Percentiles rank a stretch among this genome's conserved stretches.
Conservation (phyloP, 2,888 invertebrate genomes). For the Tenthredo distinguenda region DNA sequence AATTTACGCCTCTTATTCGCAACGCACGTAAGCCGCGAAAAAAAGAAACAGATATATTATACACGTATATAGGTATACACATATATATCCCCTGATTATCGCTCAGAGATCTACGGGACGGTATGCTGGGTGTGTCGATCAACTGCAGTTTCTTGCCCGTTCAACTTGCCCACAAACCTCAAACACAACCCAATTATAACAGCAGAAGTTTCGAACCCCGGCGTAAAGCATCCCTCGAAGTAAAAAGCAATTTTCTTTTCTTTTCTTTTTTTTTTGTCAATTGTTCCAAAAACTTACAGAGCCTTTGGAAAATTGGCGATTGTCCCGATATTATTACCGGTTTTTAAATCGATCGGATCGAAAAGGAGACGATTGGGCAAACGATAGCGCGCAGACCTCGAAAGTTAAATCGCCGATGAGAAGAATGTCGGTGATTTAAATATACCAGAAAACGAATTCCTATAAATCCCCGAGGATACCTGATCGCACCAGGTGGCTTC, state of each 20-base stretch:
- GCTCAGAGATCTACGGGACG: not conserved
- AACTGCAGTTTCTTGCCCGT: slow-evolving; percentile 5
- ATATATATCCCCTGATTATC: slow-evolving; percentile 15
- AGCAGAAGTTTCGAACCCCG: not conserved
- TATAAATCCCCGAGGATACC: slow-evolving; percentile 14
- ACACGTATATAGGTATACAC: no score
- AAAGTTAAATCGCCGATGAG: slow-evolving; percentile 3
- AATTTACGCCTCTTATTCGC: not conserved
- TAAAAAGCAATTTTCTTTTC: not conserved
- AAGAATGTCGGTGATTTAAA: slow-evolving; percentile 11
- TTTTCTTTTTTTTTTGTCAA: not conserved
- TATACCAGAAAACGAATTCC: not conserved
- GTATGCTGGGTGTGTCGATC: slow-evolving; percentile 6
- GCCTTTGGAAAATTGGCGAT: not conserved
- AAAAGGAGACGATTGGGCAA: not conserved
- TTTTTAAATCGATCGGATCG: not conserved
- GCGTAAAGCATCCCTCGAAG: not conserved
- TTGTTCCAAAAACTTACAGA: not conserved
- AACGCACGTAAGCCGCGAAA: not conserved
- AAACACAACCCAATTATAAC: slow-evolving; percentile 22
- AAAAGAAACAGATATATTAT: not conserved
- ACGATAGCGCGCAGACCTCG: not conserved
- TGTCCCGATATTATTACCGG: not conserved
- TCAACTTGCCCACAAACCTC: slow-evolving; percentile 8
- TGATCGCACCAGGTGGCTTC: slow-evolving; percentile 22